A percentile compares a stretch with the other conserved stretches of the same genome.
phyloP scores from a whole-genome alignment of 2,888 invertebrate genomes.

The Ptychoptera albimana region DNA sequence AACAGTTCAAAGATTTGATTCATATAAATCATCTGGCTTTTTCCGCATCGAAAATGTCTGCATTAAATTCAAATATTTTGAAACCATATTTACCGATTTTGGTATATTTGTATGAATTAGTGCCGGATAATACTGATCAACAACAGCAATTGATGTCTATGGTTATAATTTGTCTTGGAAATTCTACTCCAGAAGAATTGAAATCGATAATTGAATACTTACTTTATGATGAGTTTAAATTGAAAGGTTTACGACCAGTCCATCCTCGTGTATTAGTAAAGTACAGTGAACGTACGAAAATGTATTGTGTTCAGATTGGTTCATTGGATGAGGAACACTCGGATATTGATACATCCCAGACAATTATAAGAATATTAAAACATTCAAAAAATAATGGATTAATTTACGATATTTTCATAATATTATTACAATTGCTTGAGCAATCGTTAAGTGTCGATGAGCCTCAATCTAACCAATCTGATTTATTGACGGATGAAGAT shows the following conservation, averaged over 20 bases:
- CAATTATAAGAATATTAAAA: constrained; percentile 14
- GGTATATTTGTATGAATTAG: constrained; percentile 17
- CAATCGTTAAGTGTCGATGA: neutral
- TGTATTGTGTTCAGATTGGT: constrained; percentile 15
- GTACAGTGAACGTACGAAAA: constrained; percentile 6
- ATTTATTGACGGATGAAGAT: constrained; percentile 18
- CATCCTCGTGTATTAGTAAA: constrained; percentile 17
- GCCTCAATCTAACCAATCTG: constrained; percentile 5
- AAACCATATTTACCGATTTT: constrained; percentile 19
- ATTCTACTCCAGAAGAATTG: constrained; percentile 18
- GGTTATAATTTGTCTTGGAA: constrained; percentile 21
- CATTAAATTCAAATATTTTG: constrained; percentile 21
- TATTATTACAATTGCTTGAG: neutral
- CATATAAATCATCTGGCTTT: constrained; percentile 20
- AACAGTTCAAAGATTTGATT: constrained; percentile 16
- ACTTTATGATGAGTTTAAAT: neutral
- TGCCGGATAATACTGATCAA: constrained; percentile 13
- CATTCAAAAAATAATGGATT: constrained; percentile 18
- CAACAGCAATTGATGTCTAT: constrained; percentile 14
- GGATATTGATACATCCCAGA: constrained; percentile 12
- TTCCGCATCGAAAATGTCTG: constrained; percentile 21
- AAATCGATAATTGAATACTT: constrained; percentile 16
- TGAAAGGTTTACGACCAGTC: constrained; percentile 13
- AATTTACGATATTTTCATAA: constrained; percentile 20
- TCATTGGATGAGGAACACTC: constrained; percentile 11